Base-by-base conservation (phyloP, 2,888 invertebrate genomes). In the Eristalinus aeneus region DNA sequence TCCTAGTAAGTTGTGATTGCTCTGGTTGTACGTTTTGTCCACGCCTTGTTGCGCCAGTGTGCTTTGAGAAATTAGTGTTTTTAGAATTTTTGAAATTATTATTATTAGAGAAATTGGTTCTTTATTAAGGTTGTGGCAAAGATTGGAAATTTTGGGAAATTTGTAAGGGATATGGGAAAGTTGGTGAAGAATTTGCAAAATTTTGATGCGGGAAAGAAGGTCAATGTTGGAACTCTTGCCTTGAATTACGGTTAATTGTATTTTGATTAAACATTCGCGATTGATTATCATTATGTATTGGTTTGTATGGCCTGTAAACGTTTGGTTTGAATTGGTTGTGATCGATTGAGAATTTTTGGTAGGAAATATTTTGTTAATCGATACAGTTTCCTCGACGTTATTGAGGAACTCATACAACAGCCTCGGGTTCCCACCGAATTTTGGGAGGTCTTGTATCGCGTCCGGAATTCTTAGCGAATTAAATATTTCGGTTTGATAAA, bases 401-500 rank as follows among this genome's bases (percentile, higher is more conserved):
- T 75, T 75, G 1, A 81, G 63, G 65, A 81, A 81, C 11, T 81
- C 81, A 5, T 39, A 74, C 0, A 81, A 20, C 0, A 81, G 31
- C n/a, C 67, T 1, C 1, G 80, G 80, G 39, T 68, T 80, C 10
- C 72, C 78, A 9, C 71, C 64, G 54, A 78, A 78, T 46, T 69
- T 71, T 0, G 79, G 79, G 12, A 74, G 68, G 23, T 80, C 74
- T n/a, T 80, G 74, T 3, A 80, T 79, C 1, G 79, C 73, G 27
- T 79, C 79, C 0, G 79, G 73, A 3, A 79, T 79, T n/a, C 79
- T 32, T 10, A 78, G 11, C 0, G 72, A 71, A 39, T 78, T 78
- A 31, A 71, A 78, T 10, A 78, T 72, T 1, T 79, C 71, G n/a
- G 11, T 46, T 32, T 32, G 32, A 32, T 32, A 5, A 32, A 32